Conservation (phyloP, 2,888 invertebrate genomes). For the Acrobasis consociella region DNA sequence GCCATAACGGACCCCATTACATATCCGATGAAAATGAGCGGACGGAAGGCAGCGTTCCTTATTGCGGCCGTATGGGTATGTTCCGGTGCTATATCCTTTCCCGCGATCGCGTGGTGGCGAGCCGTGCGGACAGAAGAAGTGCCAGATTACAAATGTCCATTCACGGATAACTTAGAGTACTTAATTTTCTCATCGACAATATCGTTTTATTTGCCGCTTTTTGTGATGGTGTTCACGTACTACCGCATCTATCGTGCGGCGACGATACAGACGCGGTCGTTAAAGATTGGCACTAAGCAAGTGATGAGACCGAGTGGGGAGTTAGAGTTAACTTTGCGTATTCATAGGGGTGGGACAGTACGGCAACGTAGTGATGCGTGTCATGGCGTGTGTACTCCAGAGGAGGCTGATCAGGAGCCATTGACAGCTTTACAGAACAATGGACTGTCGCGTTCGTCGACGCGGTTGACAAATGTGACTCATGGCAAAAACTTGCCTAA, state of each 20-base stretch:
- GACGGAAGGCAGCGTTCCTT: slow-evolving; percentile 91
- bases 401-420: slow-evolving; percentile 87
- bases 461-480: slow-evolving; percentile 84
- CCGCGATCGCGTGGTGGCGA: slow-evolving; percentile 98
- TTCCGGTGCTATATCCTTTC: slow-evolving; percentile 98
- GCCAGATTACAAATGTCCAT: slow-evolving; percentile 94
- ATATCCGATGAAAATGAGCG: slow-evolving; percentile 97
- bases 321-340: slow-evolving; percentile 93
- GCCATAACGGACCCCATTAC: slow-evolving; percentile 99
- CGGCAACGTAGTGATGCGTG: slow-evolving; percentile 82
- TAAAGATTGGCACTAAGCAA: slow-evolving; percentile 96
- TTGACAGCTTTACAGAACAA: slow-evolving; percentile 90
- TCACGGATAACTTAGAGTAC: slow-evolving; percentile 98
- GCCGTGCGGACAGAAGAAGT: slow-evolving; percentile 91
- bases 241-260: slow-evolving; percentile 97
- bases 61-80: slow-evolving; percentile 98
- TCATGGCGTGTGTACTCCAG: slow-evolving; percentile 85
- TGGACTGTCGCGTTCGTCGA: slow-evolving; percentile 87
- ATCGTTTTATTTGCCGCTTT: slow-evolving; percentile 97
- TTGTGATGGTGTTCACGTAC: slow-evolving; percentile 99
- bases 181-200: slow-evolving; percentile 98
- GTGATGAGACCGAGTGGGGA: slow-evolving; percentile 93
- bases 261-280: slow-evolving; percentile 93
- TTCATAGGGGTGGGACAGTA: slow-evolving; percentile 94
- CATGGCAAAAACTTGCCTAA: slow-evolving; percentile 87